Evolutionary conservation across 2,888 invertebrate species (phyloP).

Genomic region (Tetramorium bicarinatum): DNA sequence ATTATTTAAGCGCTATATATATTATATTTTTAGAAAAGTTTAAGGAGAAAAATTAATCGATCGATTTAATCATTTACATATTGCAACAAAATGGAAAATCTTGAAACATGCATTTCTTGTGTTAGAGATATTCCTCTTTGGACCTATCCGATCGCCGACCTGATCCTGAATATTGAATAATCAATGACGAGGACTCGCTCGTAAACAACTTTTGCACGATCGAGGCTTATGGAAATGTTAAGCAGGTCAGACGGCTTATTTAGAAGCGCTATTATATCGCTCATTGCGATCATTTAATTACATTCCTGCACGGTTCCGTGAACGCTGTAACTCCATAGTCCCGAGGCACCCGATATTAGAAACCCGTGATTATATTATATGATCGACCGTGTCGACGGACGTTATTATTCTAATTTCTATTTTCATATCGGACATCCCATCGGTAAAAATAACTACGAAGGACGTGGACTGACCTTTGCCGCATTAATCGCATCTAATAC

Average conservation of each 20-base stretch:
- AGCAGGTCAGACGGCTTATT: conserved; percentile 25
- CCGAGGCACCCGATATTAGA: conserved; percentile 28
- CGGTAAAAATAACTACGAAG: conserved; percentile 67
- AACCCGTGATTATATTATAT: conserved; percentile 12
- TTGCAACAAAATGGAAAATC: background rate
- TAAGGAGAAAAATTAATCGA: background rate
- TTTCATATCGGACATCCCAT: conserved; percentile 63
- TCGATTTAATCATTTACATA: background rate
- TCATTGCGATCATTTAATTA: conserved; percentile 38
- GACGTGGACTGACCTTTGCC: conserved; percentile 66
- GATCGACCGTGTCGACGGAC: background rate
- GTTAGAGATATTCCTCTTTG: background rate
- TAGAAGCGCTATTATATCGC: conserved; percentile 37
- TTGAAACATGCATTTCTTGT: background rate
- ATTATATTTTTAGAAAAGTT: background rate
- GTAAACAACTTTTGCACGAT: conserved; percentile 8
- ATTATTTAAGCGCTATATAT: background rate
- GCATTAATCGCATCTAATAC: conserved; percentile 56
- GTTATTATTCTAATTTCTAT: conserved; percentile 60
- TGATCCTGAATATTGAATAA: background rate
- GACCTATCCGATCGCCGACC: background rate
- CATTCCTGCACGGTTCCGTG: conserved; percentile 14
- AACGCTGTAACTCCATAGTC: background rate
- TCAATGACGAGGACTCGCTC: background rate
- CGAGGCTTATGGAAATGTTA: conserved; percentile 36